Conservation (phyloP, 2,797 vertebrate genomes). For the Platalea minor region DNA sequence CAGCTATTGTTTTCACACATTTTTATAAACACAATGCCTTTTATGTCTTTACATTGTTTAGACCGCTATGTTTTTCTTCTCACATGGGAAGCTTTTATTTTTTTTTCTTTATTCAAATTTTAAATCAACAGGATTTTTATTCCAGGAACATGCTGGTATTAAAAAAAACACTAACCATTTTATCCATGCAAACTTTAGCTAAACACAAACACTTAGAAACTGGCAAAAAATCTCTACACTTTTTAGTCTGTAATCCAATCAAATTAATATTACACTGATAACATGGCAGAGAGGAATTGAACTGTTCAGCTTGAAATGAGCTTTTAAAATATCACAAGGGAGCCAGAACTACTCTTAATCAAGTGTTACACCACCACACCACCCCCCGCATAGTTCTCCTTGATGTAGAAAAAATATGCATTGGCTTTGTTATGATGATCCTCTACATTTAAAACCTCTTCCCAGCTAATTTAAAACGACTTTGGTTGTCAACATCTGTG, state of each 20-base stretch:
- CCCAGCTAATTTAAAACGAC: not conserved
- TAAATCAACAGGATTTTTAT: conserved; percentile 69
- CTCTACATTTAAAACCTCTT: not conserved
- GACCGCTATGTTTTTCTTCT: conserved; percentile 58
- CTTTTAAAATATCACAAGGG: not conserved
- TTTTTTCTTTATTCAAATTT: conserved; percentile 63
- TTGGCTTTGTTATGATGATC: not conserved
- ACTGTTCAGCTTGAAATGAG: not conserved
- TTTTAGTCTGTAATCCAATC: not conserved
- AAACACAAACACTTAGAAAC: conserved; percentile 17
- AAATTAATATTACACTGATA: not conserved
- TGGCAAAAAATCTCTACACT: not conserved
- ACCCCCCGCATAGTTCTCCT: not conserved
- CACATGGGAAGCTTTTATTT: conserved; percentile 48
- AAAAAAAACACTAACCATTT: not conserved
- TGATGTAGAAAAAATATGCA: not conserved
- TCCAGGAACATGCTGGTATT: conserved; percentile 2
- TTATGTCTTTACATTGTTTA: conserved; percentile 75
- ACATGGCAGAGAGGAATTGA: not conserved
- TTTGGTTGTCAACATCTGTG: not conserved
- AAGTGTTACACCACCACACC: not conserved
- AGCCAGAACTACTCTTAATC: not conserved
- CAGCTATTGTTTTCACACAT: conserved; percentile 78
- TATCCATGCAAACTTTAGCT: not conserved
- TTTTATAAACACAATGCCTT: conserved; percentile 78